Percentiles rank a stretch among this genome's conserved stretches.
Evolutionary conservation across 1,140 invertebrate species (phyloP).

Genomic region (Sminthurides bifidus): DNA sequence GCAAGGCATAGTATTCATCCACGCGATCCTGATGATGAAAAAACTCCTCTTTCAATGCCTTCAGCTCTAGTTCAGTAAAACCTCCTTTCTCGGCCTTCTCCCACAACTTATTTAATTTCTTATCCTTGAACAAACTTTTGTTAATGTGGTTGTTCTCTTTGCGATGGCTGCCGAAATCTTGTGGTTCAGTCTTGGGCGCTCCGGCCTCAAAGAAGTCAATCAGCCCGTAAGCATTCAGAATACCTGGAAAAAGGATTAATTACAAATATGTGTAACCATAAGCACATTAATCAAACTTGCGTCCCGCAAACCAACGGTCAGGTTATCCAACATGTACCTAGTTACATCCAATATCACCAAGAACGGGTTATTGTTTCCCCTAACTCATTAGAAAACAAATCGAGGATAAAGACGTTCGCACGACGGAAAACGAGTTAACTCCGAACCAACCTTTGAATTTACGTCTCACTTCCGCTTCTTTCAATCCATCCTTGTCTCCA

Average conservation of each 20-base stretch:
- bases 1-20: conserved; percentile 70
- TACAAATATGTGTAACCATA: no score
- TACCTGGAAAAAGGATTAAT: no score
- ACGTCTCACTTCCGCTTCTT: conserved; percentile 65
- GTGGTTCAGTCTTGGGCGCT: conserved; percentile 42
- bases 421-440: no score
- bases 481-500: conserved; percentile 70
- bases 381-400: no score
- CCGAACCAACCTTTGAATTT: conserved; percentile 54
- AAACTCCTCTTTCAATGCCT: conserved; percentile 78
- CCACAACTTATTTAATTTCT: conserved; percentile 82
- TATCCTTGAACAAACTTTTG: conserved; percentile 72
- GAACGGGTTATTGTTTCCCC: no score
- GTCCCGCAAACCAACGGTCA: no score
- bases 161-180: conserved; percentile 38
- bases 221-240: conserved; percentile 69
- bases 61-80: conserved; percentile 65
- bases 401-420: no score
- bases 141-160: conserved; percentile 51
- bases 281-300: no score
- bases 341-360: no score
- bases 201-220: conserved; percentile 63
- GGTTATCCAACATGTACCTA: no score
- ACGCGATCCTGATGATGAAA: conserved; percentile 83
- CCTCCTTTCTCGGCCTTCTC: conserved; percentile 74